These are phyloP conservation scores for Halichondria panicea DNA, from an alignment of 37 sponge, comb jelly and placozoan genomes.

Conservation along the genomic window DNA sequence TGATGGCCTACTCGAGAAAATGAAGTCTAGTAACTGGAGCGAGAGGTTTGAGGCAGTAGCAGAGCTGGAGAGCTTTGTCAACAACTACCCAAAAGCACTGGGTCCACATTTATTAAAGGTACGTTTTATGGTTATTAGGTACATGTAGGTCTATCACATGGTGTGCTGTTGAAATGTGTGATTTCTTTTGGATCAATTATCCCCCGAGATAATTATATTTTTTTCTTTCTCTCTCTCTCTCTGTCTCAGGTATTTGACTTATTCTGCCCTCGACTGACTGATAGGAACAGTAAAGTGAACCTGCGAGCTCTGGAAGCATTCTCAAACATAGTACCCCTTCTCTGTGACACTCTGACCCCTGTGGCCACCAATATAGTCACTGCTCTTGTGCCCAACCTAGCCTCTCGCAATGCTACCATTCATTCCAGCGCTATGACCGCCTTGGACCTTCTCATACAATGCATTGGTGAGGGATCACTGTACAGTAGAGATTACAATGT, in stretches of 20 bases:
- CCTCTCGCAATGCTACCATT: slow-evolving; percentile 70
- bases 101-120: slow-evolving; percentile 47
- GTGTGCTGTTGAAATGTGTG: neutral
- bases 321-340: slow-evolving; percentile 64
- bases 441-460: slow-evolving; percentile 61
- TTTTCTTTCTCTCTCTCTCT: slow-evolving; percentile 12
- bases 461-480: slow-evolving; percentile 64
- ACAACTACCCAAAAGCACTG: slow-evolving; percentile 19
- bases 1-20: slow-evolving; percentile 35
- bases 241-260: slow-evolving; percentile 75
- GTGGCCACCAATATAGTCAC: slow-evolving; percentile 42
- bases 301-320: slow-evolving; percentile 74
- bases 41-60: slow-evolving; percentile 66
- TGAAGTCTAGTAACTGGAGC: slow-evolving; percentile 67
- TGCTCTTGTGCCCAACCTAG: slow-evolving; percentile 70
- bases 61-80: slow-evolving; percentile 46
- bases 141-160: neutral
- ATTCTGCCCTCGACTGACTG: slow-evolving; percentile 74
- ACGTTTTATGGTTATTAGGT: neutral
- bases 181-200: neutral
- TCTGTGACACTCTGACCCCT: slow-evolving; percentile 57
- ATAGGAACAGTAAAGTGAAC: slow-evolving; percentile 90
- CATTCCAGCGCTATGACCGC: slow-evolving; percentile 52
- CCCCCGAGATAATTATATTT: too few species aligned
- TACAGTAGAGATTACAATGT: neutral